Conservation (phyloP, 2,888 invertebrate genomes). For the Platycheirus rosarum region DNA sequence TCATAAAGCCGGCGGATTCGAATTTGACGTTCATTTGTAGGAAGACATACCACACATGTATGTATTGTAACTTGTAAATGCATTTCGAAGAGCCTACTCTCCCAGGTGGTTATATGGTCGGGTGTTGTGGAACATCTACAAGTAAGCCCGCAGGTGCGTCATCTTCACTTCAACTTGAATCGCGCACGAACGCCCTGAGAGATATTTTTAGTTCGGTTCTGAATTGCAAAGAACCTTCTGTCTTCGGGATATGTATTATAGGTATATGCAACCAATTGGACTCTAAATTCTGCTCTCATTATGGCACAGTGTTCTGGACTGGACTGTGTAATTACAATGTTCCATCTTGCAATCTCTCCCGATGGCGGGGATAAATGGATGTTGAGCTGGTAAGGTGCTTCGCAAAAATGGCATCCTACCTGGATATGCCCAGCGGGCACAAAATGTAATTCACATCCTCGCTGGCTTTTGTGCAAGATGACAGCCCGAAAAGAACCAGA, state of each 20-base stretch:
- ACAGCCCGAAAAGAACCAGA: conserved; percentile 68
- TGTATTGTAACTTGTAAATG: no score
- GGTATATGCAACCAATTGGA: conserved; percentile 13
- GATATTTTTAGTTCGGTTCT: conserved; percentile 18
- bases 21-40: conserved; percentile 60
- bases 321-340: conserved; percentile 69
- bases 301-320: conserved; percentile 37
- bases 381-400: conserved; percentile 50
- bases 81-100: not conserved
- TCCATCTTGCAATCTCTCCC: conserved; percentile 15
- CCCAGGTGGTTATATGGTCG: conserved; percentile 32
- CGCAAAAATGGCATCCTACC: conserved; percentile 39
- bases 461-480: conserved; percentile 61
- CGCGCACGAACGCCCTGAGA: conserved; percentile 42
- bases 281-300: conserved; percentile 67
- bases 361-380: conserved; percentile 46
- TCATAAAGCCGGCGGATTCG: conserved; percentile 30
- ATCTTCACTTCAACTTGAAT: conserved; percentile 55
- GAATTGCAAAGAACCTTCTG: conserved; percentile 19
- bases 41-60: no score
- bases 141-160: conserved; percentile 51
- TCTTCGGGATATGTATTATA: conserved; percentile 1
- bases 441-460: conserved; percentile 42
- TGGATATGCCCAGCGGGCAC: conserved; percentile 28
- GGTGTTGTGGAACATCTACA: conserved; percentile 1